These are phyloP conservation scores for Acanthopleura granulata DNA, from an alignment of 2,888 invertebrate genomes.

Conservation along the genomic window DNA sequence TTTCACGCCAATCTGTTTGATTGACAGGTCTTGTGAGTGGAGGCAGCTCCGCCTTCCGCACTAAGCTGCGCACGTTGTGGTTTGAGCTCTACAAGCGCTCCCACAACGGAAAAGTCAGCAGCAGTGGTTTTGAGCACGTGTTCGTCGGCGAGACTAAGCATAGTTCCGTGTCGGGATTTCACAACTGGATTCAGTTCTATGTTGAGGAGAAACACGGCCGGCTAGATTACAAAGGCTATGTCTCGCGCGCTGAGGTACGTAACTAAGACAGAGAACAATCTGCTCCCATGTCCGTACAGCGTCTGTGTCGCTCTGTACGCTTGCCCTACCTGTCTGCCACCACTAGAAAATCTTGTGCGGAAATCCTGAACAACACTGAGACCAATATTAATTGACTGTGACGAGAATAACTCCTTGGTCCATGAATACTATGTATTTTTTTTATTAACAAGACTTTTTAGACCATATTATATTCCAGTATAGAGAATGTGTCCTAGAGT, in stretches of 20 bases:
- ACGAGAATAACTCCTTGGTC: no score
- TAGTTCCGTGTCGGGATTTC: slow-evolving; percentile 82
- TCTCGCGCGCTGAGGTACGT: slow-evolving; percentile 33
- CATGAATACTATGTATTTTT: no score
- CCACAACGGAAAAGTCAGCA: slow-evolving; percentile 81
- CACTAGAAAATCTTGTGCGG: no score
- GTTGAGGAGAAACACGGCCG: slow-evolving; percentile 76
- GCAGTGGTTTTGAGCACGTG: slow-evolving; percentile 93
- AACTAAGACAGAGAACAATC: neutral
- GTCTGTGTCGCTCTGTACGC: no score
- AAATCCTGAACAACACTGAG: no score
- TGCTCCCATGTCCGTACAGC: no score
- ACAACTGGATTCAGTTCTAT: slow-evolving; percentile 91
- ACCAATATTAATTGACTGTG: no score
- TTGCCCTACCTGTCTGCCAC: no score
- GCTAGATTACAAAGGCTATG: slow-evolving; percentile 49
- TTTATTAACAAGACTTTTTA: no score
- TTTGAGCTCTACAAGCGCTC: slow-evolving; percentile 77
- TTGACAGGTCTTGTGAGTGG: slow-evolving; percentile 13
- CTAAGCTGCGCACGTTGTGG: slow-evolving; percentile 70
- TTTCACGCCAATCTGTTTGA: neutral
- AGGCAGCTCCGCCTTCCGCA: slow-evolving; percentile 49
- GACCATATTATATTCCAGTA: no score
- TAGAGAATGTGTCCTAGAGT: no score
- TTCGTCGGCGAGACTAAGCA: slow-evolving; percentile 89